Base-by-base conservation (phyloP, 2,797 vertebrate species). In the Enteromius afrohamiltoni region DNA sequence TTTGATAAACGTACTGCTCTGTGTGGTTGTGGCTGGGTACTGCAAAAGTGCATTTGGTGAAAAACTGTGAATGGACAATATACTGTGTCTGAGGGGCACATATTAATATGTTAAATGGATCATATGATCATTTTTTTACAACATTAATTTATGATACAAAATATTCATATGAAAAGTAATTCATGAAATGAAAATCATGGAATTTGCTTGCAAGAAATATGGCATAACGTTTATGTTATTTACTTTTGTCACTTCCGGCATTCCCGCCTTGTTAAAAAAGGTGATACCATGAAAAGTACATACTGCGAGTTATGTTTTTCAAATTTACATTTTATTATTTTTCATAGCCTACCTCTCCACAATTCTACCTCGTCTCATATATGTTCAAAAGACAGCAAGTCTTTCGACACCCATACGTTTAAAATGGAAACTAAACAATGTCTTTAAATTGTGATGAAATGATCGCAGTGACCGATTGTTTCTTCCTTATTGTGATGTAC, bases 281-380 rank as follows among this genome's bases (percentile, higher is more conserved):
- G 21, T 9, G 34, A 70, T 29, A 42, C 23, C 49, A 55, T 34
- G 42, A 64, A 77, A 29, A 65, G 21, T 19, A 31, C 26, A 19
- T 40, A n/a, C 23, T 3, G 0, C n/a, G 23, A 68, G 64, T 76
- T 45, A 78, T 71, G 67, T 83, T 68, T 70, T 29, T 80, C 16
- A 70, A 21, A 69, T 80, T 37, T 71, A 26, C 64, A 23, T 64
- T 16, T 64, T 49, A 2, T 1, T 62, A 10, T 26, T 85, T 60
- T 40, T 23, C 67, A 81, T 83, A n/a, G 65, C 58, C 82, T 85
- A 87, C 86, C 77, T 83, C 80, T 74, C 31, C 51, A 53, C 60
- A 80, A 58, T 80, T 86, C 78, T 86, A 85, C 86, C 85, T 88
- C 87, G 64, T 86, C 26, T 29, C 69, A 51, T 77, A n/a, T 74